Conservation (phyloP, 2,797 vertebrate species). For the Crocidura indochinensis region DNA sequence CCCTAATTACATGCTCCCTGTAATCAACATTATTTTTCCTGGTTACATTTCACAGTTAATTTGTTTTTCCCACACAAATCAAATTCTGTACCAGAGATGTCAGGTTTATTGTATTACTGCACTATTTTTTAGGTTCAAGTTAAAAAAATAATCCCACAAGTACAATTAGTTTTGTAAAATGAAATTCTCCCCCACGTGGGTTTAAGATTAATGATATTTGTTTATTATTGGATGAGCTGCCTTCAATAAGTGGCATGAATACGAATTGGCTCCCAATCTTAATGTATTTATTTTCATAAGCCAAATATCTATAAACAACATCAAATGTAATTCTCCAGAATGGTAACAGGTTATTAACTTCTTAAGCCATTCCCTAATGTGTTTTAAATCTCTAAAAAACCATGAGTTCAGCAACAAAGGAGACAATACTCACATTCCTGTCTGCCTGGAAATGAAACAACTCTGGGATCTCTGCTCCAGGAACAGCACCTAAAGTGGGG, state of each 20-base stretch:
- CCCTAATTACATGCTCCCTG: conserved; percentile 80
- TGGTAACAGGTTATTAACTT: conserved; percentile 85
- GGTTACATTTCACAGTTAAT: conserved; percentile 80
- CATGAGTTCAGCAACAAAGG: conserved; percentile 52
- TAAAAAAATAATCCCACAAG: conserved; percentile 58
- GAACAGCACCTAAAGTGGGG: fast-evolving
- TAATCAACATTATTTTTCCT: conserved; percentile 84
- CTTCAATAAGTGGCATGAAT: conserved; percentile 71
- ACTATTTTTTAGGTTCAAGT: conserved; percentile 61
- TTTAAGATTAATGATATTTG: conserved; percentile 75
- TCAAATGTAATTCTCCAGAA: conserved; percentile 83
- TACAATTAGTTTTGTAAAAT: conserved; percentile 73
- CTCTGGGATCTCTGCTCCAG: background rate
- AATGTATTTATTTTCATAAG: conserved; percentile 82
- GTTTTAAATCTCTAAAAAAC: conserved; percentile 81
- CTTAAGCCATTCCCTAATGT: conserved; percentile 79
- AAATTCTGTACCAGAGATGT: conserved; percentile 70
- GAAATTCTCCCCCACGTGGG: conserved; percentile 55
- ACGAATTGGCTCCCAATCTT: conserved; percentile 80
- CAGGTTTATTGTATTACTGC: conserved; percentile 76
- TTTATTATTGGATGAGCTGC: conserved; percentile 75
- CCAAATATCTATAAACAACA: conserved; percentile 84
- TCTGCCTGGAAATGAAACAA: conserved; percentile 35
- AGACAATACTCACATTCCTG: conserved; percentile 66
- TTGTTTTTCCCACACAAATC: conserved; percentile 80